A percentile compares a stretch with the other conserved stretches of the same genome.
Conservation (phyloP, 1,140 invertebrate genomes). For the Pteromalus puparum region DNA sequence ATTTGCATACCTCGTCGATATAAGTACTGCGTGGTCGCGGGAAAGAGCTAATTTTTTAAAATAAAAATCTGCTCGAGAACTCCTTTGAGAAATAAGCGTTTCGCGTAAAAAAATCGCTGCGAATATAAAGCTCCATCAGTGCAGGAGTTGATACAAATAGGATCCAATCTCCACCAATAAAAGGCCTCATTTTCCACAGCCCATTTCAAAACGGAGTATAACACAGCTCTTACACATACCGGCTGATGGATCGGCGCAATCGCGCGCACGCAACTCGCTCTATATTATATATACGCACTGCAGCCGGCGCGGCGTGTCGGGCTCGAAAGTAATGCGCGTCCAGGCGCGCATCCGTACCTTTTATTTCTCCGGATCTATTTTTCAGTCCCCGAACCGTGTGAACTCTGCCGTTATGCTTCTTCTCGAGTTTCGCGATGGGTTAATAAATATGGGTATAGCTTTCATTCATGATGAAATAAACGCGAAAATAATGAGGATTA, state of each 20-base stretch:
- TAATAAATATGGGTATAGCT: not conserved
- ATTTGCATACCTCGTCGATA: too few species aligned
- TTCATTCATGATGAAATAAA: not conserved
- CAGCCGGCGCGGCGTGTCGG: not conserved
- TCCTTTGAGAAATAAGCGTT: not conserved
- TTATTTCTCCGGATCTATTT: too few species aligned
- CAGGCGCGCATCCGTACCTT: too few species aligned
- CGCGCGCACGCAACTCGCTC: not conserved
- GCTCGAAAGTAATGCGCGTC: not conserved
- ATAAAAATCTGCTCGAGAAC: too few species aligned
- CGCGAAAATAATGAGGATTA: slow-evolving; percentile 47
- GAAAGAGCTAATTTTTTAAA: too few species aligned
- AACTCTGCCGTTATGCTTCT: too few species aligned
- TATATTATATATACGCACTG: not conserved
- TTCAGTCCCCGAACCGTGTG: too few species aligned
- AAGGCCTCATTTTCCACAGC: not conserved
- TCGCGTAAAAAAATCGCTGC: not conserved
- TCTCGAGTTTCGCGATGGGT: too few species aligned
- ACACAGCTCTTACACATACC: not conserved
- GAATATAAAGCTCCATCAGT: not conserved
- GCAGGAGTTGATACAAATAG: not conserved
- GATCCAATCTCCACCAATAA: not conserved
- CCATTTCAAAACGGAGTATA: not conserved
- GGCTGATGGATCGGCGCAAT: not conserved
- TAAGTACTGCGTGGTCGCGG: too few species aligned